Base-by-base conservation (phyloP, 1,140 invertebrate genomes). In the Metaphire vulgaris region DNA sequence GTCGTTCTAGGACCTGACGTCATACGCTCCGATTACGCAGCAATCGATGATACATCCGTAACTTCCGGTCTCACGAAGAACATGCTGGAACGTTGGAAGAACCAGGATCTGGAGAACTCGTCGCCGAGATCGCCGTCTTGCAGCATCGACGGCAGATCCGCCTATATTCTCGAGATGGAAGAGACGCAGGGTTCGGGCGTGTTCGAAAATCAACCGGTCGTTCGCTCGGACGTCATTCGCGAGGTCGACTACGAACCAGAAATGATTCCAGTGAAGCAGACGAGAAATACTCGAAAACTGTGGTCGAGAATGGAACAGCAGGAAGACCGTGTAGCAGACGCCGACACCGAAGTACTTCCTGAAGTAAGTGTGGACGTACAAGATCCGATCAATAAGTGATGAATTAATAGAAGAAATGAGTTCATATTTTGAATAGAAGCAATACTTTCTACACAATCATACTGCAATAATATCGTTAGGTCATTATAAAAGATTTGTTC, bases 181-280 rank as follows among this genome's bases (percentile, higher is more conserved):
- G 2, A 73, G 72, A 34, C 41, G 2, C 34, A n/a, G n/a, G 72
- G 41, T 32, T 34, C 72, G n/a, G 76, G 76, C 34, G 76, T 77
- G 6, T 77, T 75, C 68, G 76, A 77, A 65, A 77, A 77, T 29
- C 56, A 77, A 28, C 76, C 76, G 1, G 29, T 56, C 21, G 33
- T 64, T n/a, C 71, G 72, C n/a, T n/a, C 33, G 26, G 76, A 77
- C 28, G 65, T 77, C 29, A 64, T 69, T 14, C 33, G 76, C 2
- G 76, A 77, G 64, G 68, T 31, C 14, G 76, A 77, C 33, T 73
- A 28, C 34, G 31, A 73, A 64, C 72, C 72, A 15, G 72, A 73
- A 73, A 73, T 73, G 0, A 73, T 73, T 56, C 34, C 72, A 41
- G 72, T 34, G 16, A 34, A 73, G 28, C 28, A 31, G 28, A 73